phyloP scores from a whole-genome alignment of 2,797 vertebrate species.

The Urosaurus nigricauda region DNA sequence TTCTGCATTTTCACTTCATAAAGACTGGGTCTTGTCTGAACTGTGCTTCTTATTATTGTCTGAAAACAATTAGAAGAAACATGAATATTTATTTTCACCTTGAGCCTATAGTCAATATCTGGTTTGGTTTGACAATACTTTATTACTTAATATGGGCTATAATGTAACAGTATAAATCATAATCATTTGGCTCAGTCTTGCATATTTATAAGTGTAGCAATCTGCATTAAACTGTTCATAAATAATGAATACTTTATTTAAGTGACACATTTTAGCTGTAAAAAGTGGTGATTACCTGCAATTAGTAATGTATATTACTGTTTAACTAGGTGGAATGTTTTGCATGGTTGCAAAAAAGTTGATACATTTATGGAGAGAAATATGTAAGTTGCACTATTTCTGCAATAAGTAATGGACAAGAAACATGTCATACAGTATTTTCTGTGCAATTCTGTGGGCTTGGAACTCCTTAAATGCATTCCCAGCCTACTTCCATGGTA shows the following conservation, averaged over 20 bases:
- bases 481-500: conserved; percentile 41
- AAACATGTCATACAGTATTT: neutral
- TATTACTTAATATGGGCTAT: conserved; percentile 10
- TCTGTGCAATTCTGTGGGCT: too few relatives aligned
- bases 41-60: too few relatives aligned
- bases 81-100: too few relatives aligned
- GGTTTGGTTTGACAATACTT: neutral
- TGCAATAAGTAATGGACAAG: conserved; percentile 22
- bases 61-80: too few relatives aligned
- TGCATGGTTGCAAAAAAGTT: conserved; percentile 9
- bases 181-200: fast-evolving
- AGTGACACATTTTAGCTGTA: conserved; percentile 7
- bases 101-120: too few relatives aligned
- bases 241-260: neutral
- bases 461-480: conserved; percentile 26
- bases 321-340: conserved; percentile 10
- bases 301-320: neutral
- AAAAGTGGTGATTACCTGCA: conserved; percentile 9
- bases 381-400: conserved; percentile 3
- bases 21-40: too few relatives aligned
- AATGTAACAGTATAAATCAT: neutral
- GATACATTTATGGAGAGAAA: conserved; percentile 41
- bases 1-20: too few relatives aligned
- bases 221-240: conserved; percentile 2
- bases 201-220: neutral